A percentile compares a stretch with the other conserved stretches of the same genome.
Evolutionary conservation across 2,888 invertebrate genomes (phyloP).

Genomic region (Bombyx huttoni): DNA sequence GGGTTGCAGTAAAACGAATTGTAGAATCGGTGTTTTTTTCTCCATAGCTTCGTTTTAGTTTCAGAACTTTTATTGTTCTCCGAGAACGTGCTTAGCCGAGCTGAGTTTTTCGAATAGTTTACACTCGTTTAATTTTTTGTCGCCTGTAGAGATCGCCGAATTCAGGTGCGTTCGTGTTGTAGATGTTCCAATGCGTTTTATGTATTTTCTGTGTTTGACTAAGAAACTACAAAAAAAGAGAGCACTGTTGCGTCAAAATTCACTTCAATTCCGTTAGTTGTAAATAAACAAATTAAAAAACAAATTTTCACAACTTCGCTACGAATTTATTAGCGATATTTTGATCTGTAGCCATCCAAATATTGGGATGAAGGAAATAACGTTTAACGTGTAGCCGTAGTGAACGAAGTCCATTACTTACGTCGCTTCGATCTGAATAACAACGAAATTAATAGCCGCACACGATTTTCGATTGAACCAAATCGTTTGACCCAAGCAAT

Average conservation of each 20-base stretch:
- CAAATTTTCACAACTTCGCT: background rate
- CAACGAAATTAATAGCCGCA: background rate
- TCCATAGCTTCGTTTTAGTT: background rate
- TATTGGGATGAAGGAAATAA: background rate
- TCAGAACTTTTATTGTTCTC: background rate
- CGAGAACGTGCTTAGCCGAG: background rate
- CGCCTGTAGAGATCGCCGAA: background rate
- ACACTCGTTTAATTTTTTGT: background rate
- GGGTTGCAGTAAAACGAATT: background rate
- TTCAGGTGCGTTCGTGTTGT: background rate
- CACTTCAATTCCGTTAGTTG: no score
- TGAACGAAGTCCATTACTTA: background rate
- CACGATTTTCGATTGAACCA: background rate
- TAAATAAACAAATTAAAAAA: background rate
- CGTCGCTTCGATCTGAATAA: background rate
- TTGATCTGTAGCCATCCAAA: background rate
- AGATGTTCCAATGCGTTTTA: background rate
- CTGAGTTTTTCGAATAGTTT: background rate
- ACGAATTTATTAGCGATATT: background rate
- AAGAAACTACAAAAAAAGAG: no score
- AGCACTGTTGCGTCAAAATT: no score
- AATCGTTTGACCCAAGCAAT: background rate
- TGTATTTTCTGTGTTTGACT: background rate
- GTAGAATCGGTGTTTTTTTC: background rate
- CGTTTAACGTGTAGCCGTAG: background rate